Evolutionary conservation across 1,140 invertebrate species (phyloP).

Genomic region (Hesperophylax magnus): DNA sequence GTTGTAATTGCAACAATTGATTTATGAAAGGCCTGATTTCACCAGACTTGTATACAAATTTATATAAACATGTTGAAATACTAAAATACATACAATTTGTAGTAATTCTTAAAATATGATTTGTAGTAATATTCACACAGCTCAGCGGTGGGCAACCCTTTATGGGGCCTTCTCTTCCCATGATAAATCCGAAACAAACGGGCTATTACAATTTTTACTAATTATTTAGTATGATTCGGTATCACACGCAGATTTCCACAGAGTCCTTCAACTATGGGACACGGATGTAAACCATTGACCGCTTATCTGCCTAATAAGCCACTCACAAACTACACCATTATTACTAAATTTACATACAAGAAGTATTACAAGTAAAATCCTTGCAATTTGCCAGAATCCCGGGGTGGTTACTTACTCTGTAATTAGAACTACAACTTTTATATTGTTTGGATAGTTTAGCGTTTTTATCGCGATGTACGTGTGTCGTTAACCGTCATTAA

Average conservation of each 20-base stretch:
- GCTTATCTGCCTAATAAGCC: conserved; percentile 4
- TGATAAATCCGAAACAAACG: conserved; percentile 13
- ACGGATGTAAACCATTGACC: conserved; percentile 31
- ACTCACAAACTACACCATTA: not conserved
- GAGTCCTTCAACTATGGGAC: conserved; percentile 4
- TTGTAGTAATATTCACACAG: not conserved
- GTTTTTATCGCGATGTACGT: not conserved
- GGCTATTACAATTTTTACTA: not conserved
- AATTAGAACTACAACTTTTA: not conserved
- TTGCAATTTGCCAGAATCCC: not conserved
- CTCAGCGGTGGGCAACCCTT: not conserved
- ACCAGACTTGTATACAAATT: no score
- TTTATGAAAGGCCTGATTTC: no score
- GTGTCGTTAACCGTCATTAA: not conserved
- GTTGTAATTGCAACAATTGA: no score
- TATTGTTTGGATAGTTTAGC: not conserved
- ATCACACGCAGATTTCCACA: conserved; percentile 19
- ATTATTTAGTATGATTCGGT: conserved; percentile 3
- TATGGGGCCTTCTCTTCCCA: not conserved
- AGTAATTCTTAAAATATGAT: no score
- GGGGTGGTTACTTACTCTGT: not conserved
- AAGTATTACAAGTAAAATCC: not conserved
- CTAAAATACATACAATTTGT: no score
- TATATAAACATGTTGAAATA: no score
- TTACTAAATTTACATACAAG: conserved; percentile 10